Conservation (phyloP, 2,113 vertebrate genomes). For the Hippocampus barbouri region DNA sequence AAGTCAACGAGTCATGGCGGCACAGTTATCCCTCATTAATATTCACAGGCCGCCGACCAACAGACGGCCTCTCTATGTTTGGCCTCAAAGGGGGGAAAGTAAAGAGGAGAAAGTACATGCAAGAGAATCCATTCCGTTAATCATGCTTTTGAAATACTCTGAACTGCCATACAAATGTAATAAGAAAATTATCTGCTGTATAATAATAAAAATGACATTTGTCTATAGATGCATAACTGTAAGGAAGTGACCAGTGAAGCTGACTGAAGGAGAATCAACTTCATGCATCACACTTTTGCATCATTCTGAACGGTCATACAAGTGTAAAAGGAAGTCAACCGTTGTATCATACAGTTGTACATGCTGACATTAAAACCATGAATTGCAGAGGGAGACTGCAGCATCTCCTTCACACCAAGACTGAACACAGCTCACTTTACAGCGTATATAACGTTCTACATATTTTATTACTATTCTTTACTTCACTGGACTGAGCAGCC, state of each 20-base stretch:
- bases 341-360: background rate
- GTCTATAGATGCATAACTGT: too few relatives aligned
- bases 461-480: background rate
- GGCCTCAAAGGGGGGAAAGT: slow-evolving; percentile 29
- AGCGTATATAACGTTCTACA: too few relatives aligned
- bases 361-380: background rate
- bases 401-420: too few relatives aligned
- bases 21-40: slow-evolving; percentile 56
- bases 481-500: background rate
- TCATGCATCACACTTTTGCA: background rate
- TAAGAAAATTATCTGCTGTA: background rate
- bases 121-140: too few relatives aligned
- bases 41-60: slow-evolving; percentile 54
- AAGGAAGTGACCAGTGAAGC: too few relatives aligned
- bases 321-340: background rate
- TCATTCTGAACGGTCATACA: background rate
- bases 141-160: background rate
- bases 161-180: background rate
- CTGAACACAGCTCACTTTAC: too few relatives aligned
- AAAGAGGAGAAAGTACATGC: slow-evolving; percentile 16
- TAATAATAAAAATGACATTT: too few relatives aligned
- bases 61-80: slow-evolving; percentile 52
- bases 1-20: slow-evolving; percentile 61
- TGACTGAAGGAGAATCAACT: background rate
- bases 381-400: too few relatives aligned